Conservation (phyloP, 2,113 vertebrate genomes). For the Sphyrna mokarran region DNA sequence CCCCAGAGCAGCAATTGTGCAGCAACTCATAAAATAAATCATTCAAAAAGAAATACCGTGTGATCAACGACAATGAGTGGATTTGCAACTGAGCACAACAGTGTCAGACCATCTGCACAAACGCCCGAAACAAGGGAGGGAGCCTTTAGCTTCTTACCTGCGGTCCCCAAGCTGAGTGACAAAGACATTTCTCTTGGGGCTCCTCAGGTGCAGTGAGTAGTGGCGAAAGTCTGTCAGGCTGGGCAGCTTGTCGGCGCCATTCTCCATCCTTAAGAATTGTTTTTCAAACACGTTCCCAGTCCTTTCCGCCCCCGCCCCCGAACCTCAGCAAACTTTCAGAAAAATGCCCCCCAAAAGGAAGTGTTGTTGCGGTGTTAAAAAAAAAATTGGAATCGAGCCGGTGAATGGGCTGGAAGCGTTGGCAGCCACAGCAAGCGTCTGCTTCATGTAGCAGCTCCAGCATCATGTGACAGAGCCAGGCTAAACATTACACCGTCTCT, state of each 20-base stretch:
- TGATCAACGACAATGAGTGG: no score
- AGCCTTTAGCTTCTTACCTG: conserved; percentile 45
- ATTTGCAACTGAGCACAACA: not conserved
- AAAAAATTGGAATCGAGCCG: not conserved
- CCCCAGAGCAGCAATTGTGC: not conserved
- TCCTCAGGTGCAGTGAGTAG: conserved; percentile 52
- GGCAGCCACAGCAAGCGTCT: not conserved
- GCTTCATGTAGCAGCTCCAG: not conserved
- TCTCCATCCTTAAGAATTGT: not conserved
- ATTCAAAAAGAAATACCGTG: not conserved
- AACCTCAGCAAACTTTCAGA: not conserved
- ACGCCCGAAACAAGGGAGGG: not conserved
- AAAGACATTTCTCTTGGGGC: conserved; percentile 55
- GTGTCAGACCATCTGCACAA: not conserved
- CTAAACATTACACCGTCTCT: not conserved
- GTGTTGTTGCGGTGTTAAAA: not conserved
- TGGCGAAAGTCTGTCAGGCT: conserved; percentile 43
- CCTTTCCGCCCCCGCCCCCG: not conserved
- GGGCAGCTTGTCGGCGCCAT: not conserved
- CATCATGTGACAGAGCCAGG: not conserved
- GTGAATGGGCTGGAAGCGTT: not conserved
- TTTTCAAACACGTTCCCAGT: no score
- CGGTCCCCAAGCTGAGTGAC: conserved; percentile 57
- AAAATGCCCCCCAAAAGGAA: not conserved
- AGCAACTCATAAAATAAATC: not conserved